Conservation (phyloP, 2,888 invertebrate genomes). For the Temnothorax ravouxi region DNA sequence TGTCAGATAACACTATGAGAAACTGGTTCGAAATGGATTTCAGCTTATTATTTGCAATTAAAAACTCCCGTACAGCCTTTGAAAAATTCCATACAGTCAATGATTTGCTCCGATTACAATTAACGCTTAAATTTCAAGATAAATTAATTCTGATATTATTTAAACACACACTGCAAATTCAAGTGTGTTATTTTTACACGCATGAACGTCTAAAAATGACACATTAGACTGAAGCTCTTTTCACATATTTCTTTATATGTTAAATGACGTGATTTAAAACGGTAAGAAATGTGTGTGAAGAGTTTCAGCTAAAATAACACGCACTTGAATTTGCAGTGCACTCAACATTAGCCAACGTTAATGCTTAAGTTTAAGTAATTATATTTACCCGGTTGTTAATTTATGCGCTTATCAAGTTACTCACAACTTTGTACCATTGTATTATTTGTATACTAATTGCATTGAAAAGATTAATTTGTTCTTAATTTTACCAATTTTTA, state of each 20-base stretch:
- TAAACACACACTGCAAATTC: too few relatives aligned
- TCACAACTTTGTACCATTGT: not conserved
- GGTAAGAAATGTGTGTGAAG: too few relatives aligned
- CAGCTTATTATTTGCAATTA: slow-evolving; percentile 17
- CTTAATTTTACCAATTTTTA: not conserved
- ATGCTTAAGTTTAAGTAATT: not conserved
- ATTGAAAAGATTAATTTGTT: slow-evolving; percentile 12
- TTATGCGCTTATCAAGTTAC: not conserved
- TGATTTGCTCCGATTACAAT: not conserved
- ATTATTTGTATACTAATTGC: not conserved
- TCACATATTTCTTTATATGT: too few relatives aligned
- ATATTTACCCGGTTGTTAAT: not conserved
- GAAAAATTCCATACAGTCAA: not conserved
- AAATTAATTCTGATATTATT: slow-evolving; percentile 18
- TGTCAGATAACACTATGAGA: not conserved
- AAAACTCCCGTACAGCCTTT: not conserved
- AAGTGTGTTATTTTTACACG: too few relatives aligned
- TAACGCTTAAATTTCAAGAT: slow-evolving; percentile 2
- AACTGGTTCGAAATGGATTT: not conserved
- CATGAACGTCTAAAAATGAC: too few relatives aligned
- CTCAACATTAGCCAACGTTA: not conserved
- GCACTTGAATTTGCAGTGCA: too few relatives aligned
- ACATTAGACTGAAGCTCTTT: too few relatives aligned
- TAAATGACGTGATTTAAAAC: too few relatives aligned
- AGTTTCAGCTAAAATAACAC: too few relatives aligned